Evolutionary conservation across 2,113 vertebrate species (phyloP).

Genomic region (Pluvianellus socialis): DNA sequence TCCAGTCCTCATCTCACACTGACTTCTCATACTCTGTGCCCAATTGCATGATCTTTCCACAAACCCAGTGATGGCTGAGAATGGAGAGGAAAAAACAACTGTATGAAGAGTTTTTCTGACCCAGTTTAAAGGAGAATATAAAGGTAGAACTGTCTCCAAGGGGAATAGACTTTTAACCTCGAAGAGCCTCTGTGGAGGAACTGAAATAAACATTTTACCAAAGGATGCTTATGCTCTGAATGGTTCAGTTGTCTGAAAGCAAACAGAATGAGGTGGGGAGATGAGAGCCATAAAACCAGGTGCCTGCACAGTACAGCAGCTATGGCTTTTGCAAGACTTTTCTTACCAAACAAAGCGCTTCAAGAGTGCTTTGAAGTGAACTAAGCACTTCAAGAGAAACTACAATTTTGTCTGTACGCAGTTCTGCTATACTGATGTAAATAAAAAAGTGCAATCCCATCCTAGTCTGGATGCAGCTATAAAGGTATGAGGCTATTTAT

Average conservation of each 20-base stretch:
- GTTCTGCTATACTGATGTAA: neutral
- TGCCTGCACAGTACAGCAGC: neutral
- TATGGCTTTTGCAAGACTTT: neutral
- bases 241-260: constrained; percentile 22
- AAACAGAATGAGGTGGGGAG: neutral
- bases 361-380: neutral
- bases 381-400: neutral
- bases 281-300: neutral
- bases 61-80: neutral
- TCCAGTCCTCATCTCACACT: neutral
- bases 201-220: constrained; percentile 29
- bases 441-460: neutral
- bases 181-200: constrained; percentile 13
- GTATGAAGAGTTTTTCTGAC: neutral
- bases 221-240: constrained; percentile 28
- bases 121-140: neutral
- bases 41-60: constrained; percentile 44
- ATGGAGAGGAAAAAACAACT: constrained; percentile 10
- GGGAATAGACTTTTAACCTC: neutral
- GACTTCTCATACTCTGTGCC: neutral
- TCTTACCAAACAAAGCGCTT: neutral
- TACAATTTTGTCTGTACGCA: neutral
- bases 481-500: neutral
- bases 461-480: neutral
- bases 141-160: constrained; percentile 26